A percentile compares a stretch with the other conserved stretches of the same genome.
Conservation (phyloP, 2,888 invertebrate species). For the Dryococelus australis region DNA sequence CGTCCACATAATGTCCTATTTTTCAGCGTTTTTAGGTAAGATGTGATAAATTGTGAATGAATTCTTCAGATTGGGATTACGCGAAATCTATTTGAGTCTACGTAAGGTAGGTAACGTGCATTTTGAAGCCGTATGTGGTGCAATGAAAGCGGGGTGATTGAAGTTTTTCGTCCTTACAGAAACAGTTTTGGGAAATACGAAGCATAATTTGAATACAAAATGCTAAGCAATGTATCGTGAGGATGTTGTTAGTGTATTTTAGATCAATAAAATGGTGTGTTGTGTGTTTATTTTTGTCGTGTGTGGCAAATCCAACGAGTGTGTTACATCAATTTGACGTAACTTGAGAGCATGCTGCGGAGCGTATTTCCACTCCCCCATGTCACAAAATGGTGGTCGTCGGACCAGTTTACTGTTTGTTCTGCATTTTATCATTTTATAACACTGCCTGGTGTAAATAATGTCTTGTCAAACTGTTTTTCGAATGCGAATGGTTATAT, state of each 20-base stretch:
- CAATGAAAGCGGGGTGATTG: slow-evolving; percentile 47
- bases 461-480: not conserved
- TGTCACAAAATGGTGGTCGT: slow-evolving; percentile 50
- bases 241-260: slow-evolving; percentile 28
- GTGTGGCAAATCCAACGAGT: slow-evolving; percentile 33
- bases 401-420: slow-evolving; percentile 47
- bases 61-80: slow-evolving; percentile 44
- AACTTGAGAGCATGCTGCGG: slow-evolving; percentile 48
- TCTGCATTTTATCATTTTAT: slow-evolving; percentile 34
- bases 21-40: slow-evolving; percentile 61
- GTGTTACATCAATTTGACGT: slow-evolving; percentile 44
- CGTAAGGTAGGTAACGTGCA: slow-evolving; percentile 41
- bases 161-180: slow-evolving; percentile 47
- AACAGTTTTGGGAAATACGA: slow-evolving; percentile 48
- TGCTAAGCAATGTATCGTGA: slow-evolving; percentile 34
- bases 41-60: slow-evolving; percentile 47
- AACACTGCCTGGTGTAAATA: not conserved
- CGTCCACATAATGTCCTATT: slow-evolving; percentile 60
- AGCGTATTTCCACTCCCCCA: slow-evolving; percentile 50
- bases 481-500: not conserved
- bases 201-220: slow-evolving; percentile 44
- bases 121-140: slow-evolving; percentile 47
- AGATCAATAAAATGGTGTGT: slow-evolving; percentile 36
- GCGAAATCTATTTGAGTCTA: slow-evolving; percentile 41
- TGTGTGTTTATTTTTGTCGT: slow-evolving; percentile 34